These are phyloP conservation scores for Hyles euphorbiae DNA, from an alignment of 1,140 invertebrate genomes.

Conservation along the genomic window DNA sequence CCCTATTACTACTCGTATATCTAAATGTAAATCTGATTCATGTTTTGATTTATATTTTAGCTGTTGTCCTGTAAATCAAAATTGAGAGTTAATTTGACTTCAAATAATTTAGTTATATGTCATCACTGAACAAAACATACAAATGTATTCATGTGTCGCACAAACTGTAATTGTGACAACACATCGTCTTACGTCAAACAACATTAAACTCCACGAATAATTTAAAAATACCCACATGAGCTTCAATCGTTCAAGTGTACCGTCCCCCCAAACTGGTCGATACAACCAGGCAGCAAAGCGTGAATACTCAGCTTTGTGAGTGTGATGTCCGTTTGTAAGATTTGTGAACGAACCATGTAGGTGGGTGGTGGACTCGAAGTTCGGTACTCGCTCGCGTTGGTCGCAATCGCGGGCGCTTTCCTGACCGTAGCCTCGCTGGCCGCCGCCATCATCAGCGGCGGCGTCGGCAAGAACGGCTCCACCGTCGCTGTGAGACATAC, in stretches of 20 bases:
- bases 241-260: slow-evolving; percentile 6
- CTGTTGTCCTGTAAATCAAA: too few relatives aligned
- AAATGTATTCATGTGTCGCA: too few relatives aligned
- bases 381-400: slow-evolving; percentile 83
- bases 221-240: slow-evolving; percentile 59
- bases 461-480: slow-evolving; percentile 97
- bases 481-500: slow-evolving; percentile 86
- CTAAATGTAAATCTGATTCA: too few relatives aligned
- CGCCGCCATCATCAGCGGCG: slow-evolving; percentile 91
- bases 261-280: neutral
- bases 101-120: too few relatives aligned
- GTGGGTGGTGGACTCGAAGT: slow-evolving; percentile 77
- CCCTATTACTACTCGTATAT: too few relatives aligned
- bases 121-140: too few relatives aligned
- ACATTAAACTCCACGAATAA: neutral
- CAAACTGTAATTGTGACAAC: neutral
- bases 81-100: too few relatives aligned
- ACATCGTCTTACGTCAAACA: slow-evolving; percentile 1
- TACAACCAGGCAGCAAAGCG: slow-evolving; percentile 2
- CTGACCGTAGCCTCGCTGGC: slow-evolving; percentile 82
- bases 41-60: too few relatives aligned
- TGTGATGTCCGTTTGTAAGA: neutral
- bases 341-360: slow-evolving; percentile 29
- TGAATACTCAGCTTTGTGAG: neutral
- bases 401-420: slow-evolving; percentile 81